Percentiles rank a stretch among this genome's conserved stretches.
These are phyloP conservation scores for Apamea epomidion DNA, from an alignment of 2,888 invertebrate genomes.

Conservation along the genomic window DNA sequence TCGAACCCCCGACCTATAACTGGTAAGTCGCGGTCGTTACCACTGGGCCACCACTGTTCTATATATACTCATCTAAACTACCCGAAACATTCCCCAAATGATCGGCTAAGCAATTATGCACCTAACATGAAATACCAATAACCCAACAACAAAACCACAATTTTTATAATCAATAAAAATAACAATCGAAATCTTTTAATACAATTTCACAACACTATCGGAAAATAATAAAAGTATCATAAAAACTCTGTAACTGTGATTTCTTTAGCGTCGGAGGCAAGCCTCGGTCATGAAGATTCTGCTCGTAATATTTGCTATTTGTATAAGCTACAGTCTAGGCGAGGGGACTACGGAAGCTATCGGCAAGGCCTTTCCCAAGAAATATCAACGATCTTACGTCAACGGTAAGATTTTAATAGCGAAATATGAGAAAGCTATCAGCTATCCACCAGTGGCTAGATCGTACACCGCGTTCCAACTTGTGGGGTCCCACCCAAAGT, in stretches of 20 bases:
- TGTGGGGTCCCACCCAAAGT: slow-evolving; percentile 28
- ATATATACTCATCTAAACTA: neutral
- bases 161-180: slow-evolving; percentile 55
- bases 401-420: slow-evolving; percentile 70
- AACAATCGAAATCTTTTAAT: slow-evolving; percentile 70
- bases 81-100: slow-evolving; percentile 8
- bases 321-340: slow-evolving; percentile 60
- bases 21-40: too few species aligned
- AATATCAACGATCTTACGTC: slow-evolving; percentile 65
- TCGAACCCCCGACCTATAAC: too few species aligned
- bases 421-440: slow-evolving; percentile 68
- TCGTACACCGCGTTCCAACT: slow-evolving; percentile 77
- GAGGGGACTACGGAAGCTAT: slow-evolving; percentile 38
- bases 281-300: slow-evolving; percentile 71
- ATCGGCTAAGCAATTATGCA: neutral
- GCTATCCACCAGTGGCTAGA: neutral
- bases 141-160: slow-evolving; percentile 1
- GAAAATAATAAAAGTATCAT: slow-evolving; percentile 68
- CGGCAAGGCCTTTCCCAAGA: slow-evolving; percentile 70
- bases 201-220: slow-evolving; percentile 66
- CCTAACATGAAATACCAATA: slow-evolving; percentile 22
- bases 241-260: slow-evolving; percentile 52
- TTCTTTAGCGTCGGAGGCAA: slow-evolving; percentile 42
- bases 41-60: too few species aligned
- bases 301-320: slow-evolving; percentile 67